Evolutionary conservation across 2,888 invertebrate species (phyloP).

Genomic region (Drosophila birchii): DNA sequence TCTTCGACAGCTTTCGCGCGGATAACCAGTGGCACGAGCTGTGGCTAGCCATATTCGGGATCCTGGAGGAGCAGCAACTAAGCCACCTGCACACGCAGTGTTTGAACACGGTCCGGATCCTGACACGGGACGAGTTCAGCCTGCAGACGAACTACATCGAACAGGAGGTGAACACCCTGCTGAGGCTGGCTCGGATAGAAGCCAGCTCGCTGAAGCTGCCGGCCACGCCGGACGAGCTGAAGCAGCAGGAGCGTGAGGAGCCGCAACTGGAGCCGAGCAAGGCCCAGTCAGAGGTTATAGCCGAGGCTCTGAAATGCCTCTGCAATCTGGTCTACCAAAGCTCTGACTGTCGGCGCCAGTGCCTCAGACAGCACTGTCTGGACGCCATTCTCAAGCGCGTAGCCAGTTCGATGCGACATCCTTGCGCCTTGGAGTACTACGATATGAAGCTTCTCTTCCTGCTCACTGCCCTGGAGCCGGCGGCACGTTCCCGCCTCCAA

Average conservation of each 20-base stretch:
- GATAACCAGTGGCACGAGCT: slow-evolving; percentile 83
- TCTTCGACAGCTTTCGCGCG: slow-evolving; percentile 81
- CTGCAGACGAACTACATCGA: slow-evolving; percentile 88
- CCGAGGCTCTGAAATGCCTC: slow-evolving; percentile 94
- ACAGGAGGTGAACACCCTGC: slow-evolving; percentile 88
- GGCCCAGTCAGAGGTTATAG: slow-evolving; percentile 85
- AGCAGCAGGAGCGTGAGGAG: slow-evolving; percentile 45
- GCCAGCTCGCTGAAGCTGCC: slow-evolving; percentile 29
- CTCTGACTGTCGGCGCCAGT: slow-evolving; percentile 87
- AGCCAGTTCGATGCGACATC: slow-evolving; percentile 84
- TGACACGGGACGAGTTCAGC: slow-evolving; percentile 91
- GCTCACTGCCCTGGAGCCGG: slow-evolving; percentile 92
- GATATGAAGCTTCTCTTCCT: slow-evolving; percentile 95
- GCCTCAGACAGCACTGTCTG: slow-evolving; percentile 87
- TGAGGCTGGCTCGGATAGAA: slow-evolving; percentile 88
- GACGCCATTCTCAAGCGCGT: slow-evolving; percentile 91
- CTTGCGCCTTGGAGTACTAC: slow-evolving; percentile 88
- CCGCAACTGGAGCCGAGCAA: slow-evolving; percentile 37
- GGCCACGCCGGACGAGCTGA: slow-evolving; percentile 45
- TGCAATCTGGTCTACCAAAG: slow-evolving; percentile 95
- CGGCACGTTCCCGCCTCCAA: slow-evolving; percentile 88
- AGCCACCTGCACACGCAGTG: slow-evolving; percentile 72
- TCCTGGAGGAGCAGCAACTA: slow-evolving; percentile 77
- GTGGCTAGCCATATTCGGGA: slow-evolving; percentile 82
- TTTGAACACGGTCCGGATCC: slow-evolving; percentile 84